Evolutionary conservation across 2,888 invertebrate species (phyloP), one percentile per base, ranked within the genome.

Genomic region (Heteropelma amictum): DNA sequence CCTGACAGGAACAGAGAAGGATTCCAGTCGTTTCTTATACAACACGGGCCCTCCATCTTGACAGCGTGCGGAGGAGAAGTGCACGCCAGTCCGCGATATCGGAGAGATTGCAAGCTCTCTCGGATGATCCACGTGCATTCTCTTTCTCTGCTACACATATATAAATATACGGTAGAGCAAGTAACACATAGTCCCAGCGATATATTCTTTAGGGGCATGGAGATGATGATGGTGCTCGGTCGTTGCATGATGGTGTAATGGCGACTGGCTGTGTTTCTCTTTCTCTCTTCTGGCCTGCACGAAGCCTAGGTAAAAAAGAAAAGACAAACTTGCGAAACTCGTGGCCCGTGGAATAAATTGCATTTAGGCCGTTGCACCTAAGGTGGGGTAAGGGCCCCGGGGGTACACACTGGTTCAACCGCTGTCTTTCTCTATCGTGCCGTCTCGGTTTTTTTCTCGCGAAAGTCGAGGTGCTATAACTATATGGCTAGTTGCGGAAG

Each of bases 341-440:
- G 72, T 8, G 73, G 68, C 71, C 60, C 79, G 80, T 77, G 81
- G 86, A 84, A 84, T 84, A 86, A 85, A 85, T 87, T 85, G 86
- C 87, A 88, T 87, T 87, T 87, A 85, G 87, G 87, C 83, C 85
- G 83, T 85, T 87, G 87, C 86, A 85, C 82, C 83, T 83, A 79
- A 80, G 79, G 82, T 82, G 83, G 84, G 83, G 85, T 81, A 80
- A 79, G 80, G 77, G 80, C 79, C 79, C n/a, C 75, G 79, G 72
- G 72, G 77, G 74, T 76, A 79, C 74, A 72, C 75, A 70, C 72
- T 73, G 71, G 78, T 35, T 74, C 56, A 61, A 69, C 67, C 61
- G 30, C 30, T 49, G 14, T 58, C 14, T 26, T 30, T 58, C 38
- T 47, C 26, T 53, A 19, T 19, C 51, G 5, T 42, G 51, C 23